Conservation (phyloP, 1,140 invertebrate genomes). For the Aphelinus certus region DNA sequence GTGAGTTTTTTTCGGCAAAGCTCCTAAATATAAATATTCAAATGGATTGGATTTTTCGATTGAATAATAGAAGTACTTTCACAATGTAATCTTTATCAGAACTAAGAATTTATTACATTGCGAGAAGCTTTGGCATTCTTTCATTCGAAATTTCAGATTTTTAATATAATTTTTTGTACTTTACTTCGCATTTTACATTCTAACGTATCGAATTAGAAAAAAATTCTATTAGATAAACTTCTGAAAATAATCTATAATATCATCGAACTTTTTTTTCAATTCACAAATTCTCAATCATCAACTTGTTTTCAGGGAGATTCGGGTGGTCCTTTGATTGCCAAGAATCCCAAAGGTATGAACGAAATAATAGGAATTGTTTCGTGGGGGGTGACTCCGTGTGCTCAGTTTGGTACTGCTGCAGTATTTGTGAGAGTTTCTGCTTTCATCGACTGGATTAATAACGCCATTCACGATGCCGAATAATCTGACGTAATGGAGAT, state of each 20-base stretch:
- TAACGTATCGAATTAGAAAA: conserved; percentile 11
- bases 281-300: not conserved
- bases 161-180: too few species aligned
- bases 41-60: too few species aligned
- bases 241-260: too few species aligned
- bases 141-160: too few species aligned
- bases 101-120: conserved; percentile 41
- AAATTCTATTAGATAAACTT: too few species aligned
- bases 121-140: too few species aligned
- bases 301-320: conserved; percentile 57
- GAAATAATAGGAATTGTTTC: conserved; percentile 73
- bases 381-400: conserved; percentile 76
- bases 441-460: conserved; percentile 63
- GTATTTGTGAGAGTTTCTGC: conserved; percentile 59
- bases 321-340: conserved; percentile 68
- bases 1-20: conserved; percentile 71
- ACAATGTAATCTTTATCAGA: too few species aligned
- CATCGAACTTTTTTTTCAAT: not conserved
- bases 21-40: too few species aligned
- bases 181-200: conserved; percentile 49
- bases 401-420: conserved; percentile 60
- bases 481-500: too few species aligned
- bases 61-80: too few species aligned
- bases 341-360: not conserved
- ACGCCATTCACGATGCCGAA: not conserved